Evolutionary conservation across 2,888 invertebrate species (phyloP).

Genomic region (Nemapogon koenigi): DNA sequence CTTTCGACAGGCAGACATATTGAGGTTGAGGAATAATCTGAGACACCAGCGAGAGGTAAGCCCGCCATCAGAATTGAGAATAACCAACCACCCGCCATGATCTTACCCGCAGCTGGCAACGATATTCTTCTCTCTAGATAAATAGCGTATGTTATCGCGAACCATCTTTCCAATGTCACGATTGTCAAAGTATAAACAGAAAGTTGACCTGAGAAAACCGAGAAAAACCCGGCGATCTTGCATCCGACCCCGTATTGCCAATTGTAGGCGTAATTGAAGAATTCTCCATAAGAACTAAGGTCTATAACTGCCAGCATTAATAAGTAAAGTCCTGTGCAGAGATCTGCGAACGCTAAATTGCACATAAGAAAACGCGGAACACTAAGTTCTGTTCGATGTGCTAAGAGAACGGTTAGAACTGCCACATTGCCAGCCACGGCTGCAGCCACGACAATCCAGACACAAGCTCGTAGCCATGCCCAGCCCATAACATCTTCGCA

Average conservation of each 20-base stretch:
- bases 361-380: conserved; percentile 57
- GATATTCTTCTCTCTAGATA: conserved; percentile 82
- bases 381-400: conserved; percentile 57
- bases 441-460: conserved; percentile 85
- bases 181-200: conserved; percentile 88
- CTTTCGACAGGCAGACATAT: conserved; percentile 91
- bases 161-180: conserved; percentile 86
- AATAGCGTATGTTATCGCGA: conserved; percentile 83
- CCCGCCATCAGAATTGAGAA: conserved; percentile 79
- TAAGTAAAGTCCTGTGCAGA: conserved; percentile 86
- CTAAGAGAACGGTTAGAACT: conserved; percentile 78
- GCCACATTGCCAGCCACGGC: conserved; percentile 85
- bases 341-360: conserved; percentile 87
- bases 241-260: conserved; percentile 89
- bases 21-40: conserved; percentile 84
- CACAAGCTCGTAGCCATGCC: conserved; percentile 76
- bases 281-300: conserved; percentile 81
- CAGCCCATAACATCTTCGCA: conserved; percentile 92
- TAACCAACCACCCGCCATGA: conserved; percentile 82
- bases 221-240: conserved; percentile 85
- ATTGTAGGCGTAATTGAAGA: conserved; percentile 88
- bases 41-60: conserved; percentile 82
- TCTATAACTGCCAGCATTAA: conserved; percentile 85
- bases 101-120: conserved; percentile 72
- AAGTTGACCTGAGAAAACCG: conserved; percentile 85